phyloP scores from a whole-genome alignment of 2,797 vertebrate genomes.

The Danionella dracula region DNA sequence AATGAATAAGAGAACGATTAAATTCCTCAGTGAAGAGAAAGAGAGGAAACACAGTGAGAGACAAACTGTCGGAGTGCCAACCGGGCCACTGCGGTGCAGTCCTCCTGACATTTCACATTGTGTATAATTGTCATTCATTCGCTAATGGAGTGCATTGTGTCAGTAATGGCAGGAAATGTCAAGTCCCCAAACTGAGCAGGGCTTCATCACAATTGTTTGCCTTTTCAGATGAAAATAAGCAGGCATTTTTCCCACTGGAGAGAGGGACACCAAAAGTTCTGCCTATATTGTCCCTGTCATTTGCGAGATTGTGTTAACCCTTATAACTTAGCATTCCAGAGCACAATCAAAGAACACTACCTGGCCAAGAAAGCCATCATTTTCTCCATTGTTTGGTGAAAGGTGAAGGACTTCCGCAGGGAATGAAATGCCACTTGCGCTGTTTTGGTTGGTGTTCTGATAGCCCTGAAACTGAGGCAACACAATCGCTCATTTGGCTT shows the following conservation, averaged over 20 bases:
- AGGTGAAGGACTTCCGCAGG: conserved; percentile 55
- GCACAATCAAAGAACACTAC: conserved; percentile 50
- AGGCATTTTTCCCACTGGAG: conserved; percentile 33
- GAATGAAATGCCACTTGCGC: conserved; percentile 46
- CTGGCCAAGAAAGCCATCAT: conserved; percentile 55
- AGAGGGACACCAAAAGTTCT: conserved; percentile 13
- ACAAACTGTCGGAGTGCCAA: conserved; percentile 35
- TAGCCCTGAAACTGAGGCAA: not conserved
- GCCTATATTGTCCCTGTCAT: conserved; percentile 54
- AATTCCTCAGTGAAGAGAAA: not conserved
- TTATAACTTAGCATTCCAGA: conserved; percentile 45
- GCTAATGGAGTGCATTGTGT: conserved; percentile 63
- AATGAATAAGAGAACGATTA: too few species aligned
- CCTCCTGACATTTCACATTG: conserved; percentile 67
- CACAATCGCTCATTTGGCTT: not conserved
- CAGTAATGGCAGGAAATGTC: conserved; percentile 70
- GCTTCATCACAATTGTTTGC: conserved; percentile 59
- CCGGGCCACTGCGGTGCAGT: conserved; percentile 55
- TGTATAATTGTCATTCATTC: conserved; percentile 65
- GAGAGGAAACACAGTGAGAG: not conserved
- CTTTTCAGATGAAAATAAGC: conserved; percentile 64
- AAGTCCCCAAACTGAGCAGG: conserved; percentile 62
- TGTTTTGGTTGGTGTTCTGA: not conserved
- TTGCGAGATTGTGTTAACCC: conserved; percentile 36
- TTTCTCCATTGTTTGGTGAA: conserved; percentile 54